Base-by-base conservation (phyloP, 2,113 vertebrate genomes). In the Indicator indicator region DNA sequence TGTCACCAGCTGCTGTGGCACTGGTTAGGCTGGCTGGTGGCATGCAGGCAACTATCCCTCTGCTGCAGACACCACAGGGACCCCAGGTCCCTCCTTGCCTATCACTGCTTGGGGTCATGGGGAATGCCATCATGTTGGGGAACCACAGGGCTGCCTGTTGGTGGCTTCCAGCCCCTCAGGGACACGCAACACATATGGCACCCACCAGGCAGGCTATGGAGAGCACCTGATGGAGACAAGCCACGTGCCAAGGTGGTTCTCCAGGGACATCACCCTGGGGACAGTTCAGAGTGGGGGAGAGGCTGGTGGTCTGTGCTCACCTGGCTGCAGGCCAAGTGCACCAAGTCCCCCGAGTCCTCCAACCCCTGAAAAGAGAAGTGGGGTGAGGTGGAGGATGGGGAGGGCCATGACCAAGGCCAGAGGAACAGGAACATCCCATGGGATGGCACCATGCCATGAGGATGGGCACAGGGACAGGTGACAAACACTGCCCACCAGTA, bases 241-340 rank as follows among this genome's bases (percentile, higher is more conserved):
- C 36, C 33, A 32, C 0, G 0, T 20, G 42, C 71, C 38, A 20
- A 1, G 36, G 27, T 46, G 36, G 32, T 3, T 65, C 17, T 44
- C 60, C 38, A 52, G 90, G 59, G 36, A 33, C 54, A 20, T n/a
- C 0, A 1, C 24, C 19, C 30, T 1, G 0, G 36, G 16, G 36
- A 21, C 14, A 27, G 44, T 5, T 52, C 0, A 0, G 68, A 64
- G 50, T 0, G 0, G 26, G 19, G 26, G 15, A 58, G 3, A 2
- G 33, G 38, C 21, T 7, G 0, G 70, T 54, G 58, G 18, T 42
- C 91, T 8, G 19, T 28, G 89, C 96, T 97, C 96, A 97, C 96
- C 96, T 95, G 95, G 96, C 85, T 91, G 95, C 83, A 96, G 86
- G 16, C 96, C 96, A 82, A 91, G 94, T 23, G 90, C 59, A 21